Conservation (phyloP, 2,113 vertebrate species). For the Stigmatopora argus region DNA sequence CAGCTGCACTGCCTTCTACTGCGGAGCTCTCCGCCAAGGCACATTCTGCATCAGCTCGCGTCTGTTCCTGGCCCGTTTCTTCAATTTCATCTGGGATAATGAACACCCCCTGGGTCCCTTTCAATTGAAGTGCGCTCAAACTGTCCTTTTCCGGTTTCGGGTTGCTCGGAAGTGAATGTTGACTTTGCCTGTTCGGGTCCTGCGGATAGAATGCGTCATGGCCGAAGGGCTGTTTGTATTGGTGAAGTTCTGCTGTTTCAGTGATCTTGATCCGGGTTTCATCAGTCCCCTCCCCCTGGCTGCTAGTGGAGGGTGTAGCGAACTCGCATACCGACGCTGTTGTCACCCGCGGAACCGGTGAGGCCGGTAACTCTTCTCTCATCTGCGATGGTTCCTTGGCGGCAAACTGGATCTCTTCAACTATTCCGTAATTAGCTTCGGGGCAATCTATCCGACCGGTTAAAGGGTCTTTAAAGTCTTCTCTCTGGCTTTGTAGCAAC, state of each 20-base stretch:
- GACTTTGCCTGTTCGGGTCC: not conserved
- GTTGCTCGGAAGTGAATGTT: not conserved
- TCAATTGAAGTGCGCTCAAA: not conserved
- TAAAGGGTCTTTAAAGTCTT: not conserved
- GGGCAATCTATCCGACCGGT: not conserved
- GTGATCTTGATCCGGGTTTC: slow-evolving; percentile 19
- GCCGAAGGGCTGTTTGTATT: not conserved
- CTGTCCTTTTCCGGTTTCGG: not conserved
- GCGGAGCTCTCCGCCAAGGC: not conserved
- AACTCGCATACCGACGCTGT: slow-evolving; percentile 50
- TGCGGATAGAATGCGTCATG: not conserved
- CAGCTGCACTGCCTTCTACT: slow-evolving; percentile 8
- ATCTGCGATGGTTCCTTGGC: not conserved
- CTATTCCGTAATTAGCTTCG: not conserved
- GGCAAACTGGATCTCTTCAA: slow-evolving; percentile 2
- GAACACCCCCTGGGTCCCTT: slow-evolving; percentile 9
- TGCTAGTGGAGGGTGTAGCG: slow-evolving; percentile 43
- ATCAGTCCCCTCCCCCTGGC: slow-evolving; percentile 25
- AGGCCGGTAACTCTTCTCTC: slow-evolving; percentile 37
- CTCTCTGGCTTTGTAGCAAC: not conserved
- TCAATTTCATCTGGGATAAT: not conserved
- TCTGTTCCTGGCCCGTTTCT: not conserved
- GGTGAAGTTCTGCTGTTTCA: slow-evolving; percentile 19
- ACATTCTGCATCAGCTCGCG: not conserved
- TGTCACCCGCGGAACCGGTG: slow-evolving; percentile 61